Evolutionary conservation across 2,113 vertebrate genomes (phyloP), one percentile per base, ranked within the genome.

Genomic region (Tupaia tana): DNA sequence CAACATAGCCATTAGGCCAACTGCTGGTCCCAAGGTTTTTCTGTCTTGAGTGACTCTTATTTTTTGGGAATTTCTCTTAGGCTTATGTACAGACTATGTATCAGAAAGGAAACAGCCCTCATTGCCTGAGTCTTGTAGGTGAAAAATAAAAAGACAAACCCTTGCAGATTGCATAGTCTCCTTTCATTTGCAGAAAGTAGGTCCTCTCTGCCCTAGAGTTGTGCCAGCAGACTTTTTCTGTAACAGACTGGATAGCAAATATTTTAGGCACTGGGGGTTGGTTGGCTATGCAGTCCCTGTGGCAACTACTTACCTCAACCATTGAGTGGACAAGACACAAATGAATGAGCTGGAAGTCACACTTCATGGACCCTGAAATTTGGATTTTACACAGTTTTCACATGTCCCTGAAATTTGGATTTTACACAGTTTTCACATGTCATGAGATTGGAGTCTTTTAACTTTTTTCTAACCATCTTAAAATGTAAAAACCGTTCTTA

Each of bases 141-240:
- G 64, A 90, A 90, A 92, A 86, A 64, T 75, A 56, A 87, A 87
- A 83, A 70, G 54, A 69, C 69, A 95, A 27, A 43, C 73, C 43
- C n/a, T 96, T 90, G 24, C 34, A 58, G 4, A 64, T 71, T 19
- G 25, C 27, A 31, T 56, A 7, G 20, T 87, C 9, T 52, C 5
- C 79, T 85, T 80, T 74, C 66, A 64, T 89, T 89, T 82, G 25
- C 22, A 80, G 77, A 24, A 82, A 54, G n/a, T 56, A 61, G 58
- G 14, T 71, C 24, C 19, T 79, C 54, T 91, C 86, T 80, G 82
- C 43, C 31, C 34, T 24, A 66, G 56, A 95, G n/a, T 13, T 29
- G 12, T 63, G 20, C 83, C 22, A 79, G 71, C 34, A 20, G 9
- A 54, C 56, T 64, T 78, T 43, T 81, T 61, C 63, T 85, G 2